Evolutionary conservation across 1,140 invertebrate genomes (phyloP).

Genomic region (Idris sp.): DNA sequence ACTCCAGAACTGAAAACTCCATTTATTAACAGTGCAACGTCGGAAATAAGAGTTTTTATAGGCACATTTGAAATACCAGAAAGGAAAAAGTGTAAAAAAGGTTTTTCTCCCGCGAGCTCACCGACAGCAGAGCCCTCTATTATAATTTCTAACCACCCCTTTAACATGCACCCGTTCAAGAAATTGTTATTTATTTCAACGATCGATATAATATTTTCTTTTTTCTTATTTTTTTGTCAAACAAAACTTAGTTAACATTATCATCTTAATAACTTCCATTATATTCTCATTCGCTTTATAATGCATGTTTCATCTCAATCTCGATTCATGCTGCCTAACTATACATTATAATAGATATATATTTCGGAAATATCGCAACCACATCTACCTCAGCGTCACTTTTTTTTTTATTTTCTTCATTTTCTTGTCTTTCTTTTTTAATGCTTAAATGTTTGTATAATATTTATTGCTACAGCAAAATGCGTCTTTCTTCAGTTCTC

Average conservation of each 20-base stretch:
- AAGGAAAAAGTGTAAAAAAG: too few species aligned
- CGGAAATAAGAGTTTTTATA: too few species aligned
- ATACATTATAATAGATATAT: slow-evolving; percentile 64
- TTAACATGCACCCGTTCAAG: slow-evolving; percentile 66
- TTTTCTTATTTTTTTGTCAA: too few species aligned
- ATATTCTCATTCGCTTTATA: slow-evolving; percentile 63
- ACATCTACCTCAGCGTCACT: slow-evolving; percentile 25
- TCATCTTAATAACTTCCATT: slow-evolving; percentile 56
- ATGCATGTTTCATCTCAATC: slow-evolving; percentile 27
- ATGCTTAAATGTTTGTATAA: slow-evolving; percentile 70
- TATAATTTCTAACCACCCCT: slow-evolving; percentile 43
- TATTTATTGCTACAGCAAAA: slow-evolving; percentile 76
- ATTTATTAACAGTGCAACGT: too few species aligned
- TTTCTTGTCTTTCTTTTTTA: slow-evolving; percentile 40
- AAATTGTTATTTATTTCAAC: slow-evolving; percentile 72
- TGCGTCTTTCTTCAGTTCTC: slow-evolving; percentile 62
- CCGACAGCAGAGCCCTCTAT: too few species aligned
- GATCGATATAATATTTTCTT: slow-evolving; percentile 75
- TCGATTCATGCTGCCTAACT: slow-evolving; percentile 65
- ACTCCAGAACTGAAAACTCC: too few species aligned
- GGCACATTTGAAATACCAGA: slow-evolving; percentile 49
- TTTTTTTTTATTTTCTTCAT: slow-evolving; percentile 27
- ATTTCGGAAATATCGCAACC: slow-evolving; percentile 39
- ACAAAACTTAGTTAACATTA: slow-evolving; percentile 76
- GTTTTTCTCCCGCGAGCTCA: slow-evolving; percentile 4